Evolutionary conservation across 2,797 vertebrate species (phyloP), one percentile per base, ranked within the genome.

Genomic region (Pipistrellus nathusii): DNA sequence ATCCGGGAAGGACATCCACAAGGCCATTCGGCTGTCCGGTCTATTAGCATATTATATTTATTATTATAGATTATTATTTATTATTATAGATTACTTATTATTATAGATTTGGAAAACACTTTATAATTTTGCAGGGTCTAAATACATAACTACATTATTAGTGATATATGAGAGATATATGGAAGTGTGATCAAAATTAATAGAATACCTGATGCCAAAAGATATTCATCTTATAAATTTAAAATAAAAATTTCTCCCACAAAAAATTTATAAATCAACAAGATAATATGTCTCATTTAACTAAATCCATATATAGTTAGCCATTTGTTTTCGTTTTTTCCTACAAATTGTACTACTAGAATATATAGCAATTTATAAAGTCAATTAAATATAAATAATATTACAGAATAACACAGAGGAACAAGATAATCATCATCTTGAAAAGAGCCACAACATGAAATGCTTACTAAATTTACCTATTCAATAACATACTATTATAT

Each of bases 301-400:
- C 41, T 90, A 81, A 48, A 27, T 55, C 13, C 32, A 90, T 25
- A 4, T 27, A 83, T 12, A 6, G 11, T 72, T 89, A 85, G 38
- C 27, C 18, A 84, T 44, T 77, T 85, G 44, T 66, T 57, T 44
- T 62, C 12, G 69, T 82, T 72, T 21, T 21, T 10, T 12, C 18
- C 15, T 69, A 81, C 68, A 78, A 85, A 66, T 6, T 72, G 0
- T 59, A 64, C 23, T 14, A 83, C 2, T 51, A 66, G 59, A 66
- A 20, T 75, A 85, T 23, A 20, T 75, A 10, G 0, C 38, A 82
- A 44, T 64, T 81, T 51, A 84, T 15, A 32, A 90, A 88, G 38
- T 88, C 69, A 92, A 75, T 81, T 81, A 90, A 90, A 81, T 55
- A 78, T 78, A 94, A 84, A 21, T 14, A 91, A 17, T 75, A 48